Percentiles rank a stretch among this genome's conserved stretches.
Conservation (phyloP, 2,888 invertebrate species). For the Eupsilia transversa region DNA sequence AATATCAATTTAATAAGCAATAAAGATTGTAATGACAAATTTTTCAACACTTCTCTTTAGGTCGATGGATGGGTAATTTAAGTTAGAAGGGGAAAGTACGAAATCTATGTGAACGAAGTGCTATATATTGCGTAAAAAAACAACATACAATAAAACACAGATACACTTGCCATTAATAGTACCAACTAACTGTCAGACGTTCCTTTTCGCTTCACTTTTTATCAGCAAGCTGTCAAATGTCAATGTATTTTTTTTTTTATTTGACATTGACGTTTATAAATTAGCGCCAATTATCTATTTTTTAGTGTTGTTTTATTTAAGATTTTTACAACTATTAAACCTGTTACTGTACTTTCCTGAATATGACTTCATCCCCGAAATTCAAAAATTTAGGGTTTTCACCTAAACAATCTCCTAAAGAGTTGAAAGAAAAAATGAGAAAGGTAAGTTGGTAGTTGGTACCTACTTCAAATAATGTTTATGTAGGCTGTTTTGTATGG, state of each 20-base stretch:
- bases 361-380: conserved; percentile 82
- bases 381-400: conserved; percentile 79
- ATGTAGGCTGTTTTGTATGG: no score
- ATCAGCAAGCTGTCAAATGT: conserved; percentile 6
- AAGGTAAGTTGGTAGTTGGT: conserved; percentile 73
- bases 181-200: neutral
- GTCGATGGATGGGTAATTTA: no score
- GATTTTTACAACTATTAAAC: conserved; percentile 16
- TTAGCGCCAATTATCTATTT: conserved; percentile 32
- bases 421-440: conserved; percentile 86
- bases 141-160: neutral
- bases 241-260: neutral
- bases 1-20: no score
- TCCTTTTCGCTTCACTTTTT: neutral
- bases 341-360: neutral
- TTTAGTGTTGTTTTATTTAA: neutral
- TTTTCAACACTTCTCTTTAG: no score
- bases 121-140: neutral
- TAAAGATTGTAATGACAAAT: no score
- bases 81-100: neutral
- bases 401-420: conserved; percentile 82
- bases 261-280: conserved; percentile 5
- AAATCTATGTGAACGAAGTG: neutral
- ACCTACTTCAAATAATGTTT: neutral
- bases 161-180: neutral